Evolutionary conservation across 2,113 vertebrate species (phyloP), one percentile per base, ranked within the genome.

Genomic region (Catharus minimus): DNA sequence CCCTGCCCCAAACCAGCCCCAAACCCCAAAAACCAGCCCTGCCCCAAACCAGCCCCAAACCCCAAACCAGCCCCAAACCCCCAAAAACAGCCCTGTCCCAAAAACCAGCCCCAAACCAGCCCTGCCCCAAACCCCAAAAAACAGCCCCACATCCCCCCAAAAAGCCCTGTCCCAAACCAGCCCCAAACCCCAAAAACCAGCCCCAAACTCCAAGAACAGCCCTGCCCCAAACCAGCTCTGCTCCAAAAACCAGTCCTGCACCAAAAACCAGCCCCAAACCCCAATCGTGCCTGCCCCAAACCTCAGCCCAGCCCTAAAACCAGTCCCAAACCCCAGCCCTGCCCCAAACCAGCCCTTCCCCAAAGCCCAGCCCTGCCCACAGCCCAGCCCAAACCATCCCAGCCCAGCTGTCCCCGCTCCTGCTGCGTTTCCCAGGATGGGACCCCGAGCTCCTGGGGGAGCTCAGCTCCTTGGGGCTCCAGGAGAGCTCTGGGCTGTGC

Each of bases 381-480:
- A 33, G 33, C 33, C 33, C 33, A 33, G 33, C 33, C 57, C 44
- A 47, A 67, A 28, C 15, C 67, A 41, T 3, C 30, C 22, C 22
- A 41, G 44, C 12, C 16, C 13, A 1, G 5, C 50, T 12, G 41
- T 44, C 44, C 44, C n/a, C 47, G 0, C 14, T 58, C 38, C 53
- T 9, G 19, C 32, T 9, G 6, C 3, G 1, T 23, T 41, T n/a
- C 33, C 67, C 76, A 11, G 58, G 2, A 27, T 0, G 22, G 60
- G 36, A 3, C 26, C 56, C 71, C 3, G 2, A 0, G 26, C 71
- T 74, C 30, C 43, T 5, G 26, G 49, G 26, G 38, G 4, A 36
- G 15, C 56, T 26, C 47, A 24, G 50, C n/a, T 15, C 33, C 3
- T 7, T 1, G 46, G 18, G 18, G 33, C 38, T 23, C 75, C 49